Evolutionary conservation across 2,888 invertebrate species (phyloP).

Genomic region (Caenorhabditis doughertyi): DNA sequence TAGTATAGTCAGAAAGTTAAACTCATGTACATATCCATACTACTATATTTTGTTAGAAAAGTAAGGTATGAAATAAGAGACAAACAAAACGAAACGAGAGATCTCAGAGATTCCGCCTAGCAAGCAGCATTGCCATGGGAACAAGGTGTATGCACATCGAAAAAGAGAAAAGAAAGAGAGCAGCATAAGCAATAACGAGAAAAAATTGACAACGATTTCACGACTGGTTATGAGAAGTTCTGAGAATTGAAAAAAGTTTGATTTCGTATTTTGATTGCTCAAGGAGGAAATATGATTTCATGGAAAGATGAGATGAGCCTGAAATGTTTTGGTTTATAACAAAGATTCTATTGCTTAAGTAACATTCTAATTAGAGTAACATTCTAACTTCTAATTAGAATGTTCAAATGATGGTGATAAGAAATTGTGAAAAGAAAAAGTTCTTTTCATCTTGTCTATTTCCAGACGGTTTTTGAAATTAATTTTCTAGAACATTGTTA

Average conservation of each 20-base stretch:
- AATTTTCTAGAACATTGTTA: too few species aligned
- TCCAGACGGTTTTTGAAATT: too few species aligned
- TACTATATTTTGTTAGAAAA: conserved; percentile 15
- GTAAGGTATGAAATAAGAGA: conserved; percentile 21
- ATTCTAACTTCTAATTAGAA: too few species aligned
- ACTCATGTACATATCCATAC: not conserved
- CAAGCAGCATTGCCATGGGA: conserved; percentile 52
- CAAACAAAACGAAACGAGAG: conserved; percentile 28
- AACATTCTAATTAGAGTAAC: not conserved
- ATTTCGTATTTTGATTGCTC: not conserved
- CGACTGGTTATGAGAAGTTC: not conserved
- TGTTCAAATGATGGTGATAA: too few species aligned
- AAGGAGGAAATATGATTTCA: not conserved
- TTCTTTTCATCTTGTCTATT: too few species aligned
- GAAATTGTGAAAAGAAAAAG: too few species aligned
- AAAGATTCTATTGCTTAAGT: too few species aligned
- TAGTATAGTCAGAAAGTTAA: conserved; percentile 7
- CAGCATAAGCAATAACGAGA: not conserved
- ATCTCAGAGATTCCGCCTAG: conserved; percentile 37
- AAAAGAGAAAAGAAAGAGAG: not conserved
- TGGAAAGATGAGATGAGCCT: not conserved
- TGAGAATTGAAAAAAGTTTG: not conserved
- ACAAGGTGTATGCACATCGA: conserved; percentile 36
- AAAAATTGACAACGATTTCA: conserved; percentile 16
- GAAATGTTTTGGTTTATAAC: too few species aligned